Conservation (phyloP, 2,113 vertebrate genomes). For the Platanista minor region DNA sequence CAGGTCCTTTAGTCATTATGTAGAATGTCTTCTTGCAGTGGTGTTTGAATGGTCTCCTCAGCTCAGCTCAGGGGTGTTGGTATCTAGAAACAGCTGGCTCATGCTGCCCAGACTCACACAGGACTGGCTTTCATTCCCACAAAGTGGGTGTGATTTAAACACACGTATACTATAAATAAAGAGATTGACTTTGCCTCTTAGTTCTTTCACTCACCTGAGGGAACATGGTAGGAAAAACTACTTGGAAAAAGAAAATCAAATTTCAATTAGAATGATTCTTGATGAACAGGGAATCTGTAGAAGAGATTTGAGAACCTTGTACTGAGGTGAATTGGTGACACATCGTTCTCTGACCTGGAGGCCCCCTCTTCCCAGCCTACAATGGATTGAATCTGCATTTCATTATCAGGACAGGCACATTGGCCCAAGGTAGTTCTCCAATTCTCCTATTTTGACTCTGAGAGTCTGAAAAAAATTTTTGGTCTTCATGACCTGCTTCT, state of each 20-base stretch:
- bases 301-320: background rate
- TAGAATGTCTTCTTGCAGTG: background rate
- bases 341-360: background rate
- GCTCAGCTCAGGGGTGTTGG: background rate
- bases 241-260: background rate
- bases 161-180: background rate
- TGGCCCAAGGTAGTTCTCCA: background rate
- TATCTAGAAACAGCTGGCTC: background rate
- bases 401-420: background rate
- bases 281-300: background rate
- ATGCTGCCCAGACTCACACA: background rate
- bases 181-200: background rate
- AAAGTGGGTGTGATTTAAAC: background rate
- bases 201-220: background rate
- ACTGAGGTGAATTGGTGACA: background rate
- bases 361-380: background rate
- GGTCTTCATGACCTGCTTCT: background rate
- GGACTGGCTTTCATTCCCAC: background rate
- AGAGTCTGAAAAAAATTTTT: background rate
- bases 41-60: background rate
- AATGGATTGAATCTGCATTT: background rate
- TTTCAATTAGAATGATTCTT: background rate
- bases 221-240: background rate
- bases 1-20: background rate
- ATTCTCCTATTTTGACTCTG: background rate